phyloP scores from a whole-genome alignment of 2,113 vertebrate genomes.

The Scartelaos histophorus region DNA sequence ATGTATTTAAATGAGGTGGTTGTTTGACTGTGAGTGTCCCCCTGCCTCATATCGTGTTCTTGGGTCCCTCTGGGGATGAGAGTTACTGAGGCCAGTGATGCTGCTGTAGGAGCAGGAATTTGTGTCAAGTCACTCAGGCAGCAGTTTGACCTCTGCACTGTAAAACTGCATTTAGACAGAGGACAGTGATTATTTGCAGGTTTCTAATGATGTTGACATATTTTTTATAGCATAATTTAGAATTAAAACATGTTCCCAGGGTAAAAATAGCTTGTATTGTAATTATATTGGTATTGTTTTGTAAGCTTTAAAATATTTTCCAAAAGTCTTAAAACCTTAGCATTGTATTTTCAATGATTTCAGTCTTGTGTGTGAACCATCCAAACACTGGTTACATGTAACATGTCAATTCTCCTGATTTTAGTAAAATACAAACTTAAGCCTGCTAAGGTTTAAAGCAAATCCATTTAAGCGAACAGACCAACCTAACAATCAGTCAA shows the following conservation, averaged over 20 bases:
- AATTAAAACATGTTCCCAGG: background rate
- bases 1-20: background rate
- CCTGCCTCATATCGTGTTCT: background rate
- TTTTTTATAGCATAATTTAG: too few relatives aligned
- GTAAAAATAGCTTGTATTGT: too few relatives aligned
- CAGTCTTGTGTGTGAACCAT: too few relatives aligned
- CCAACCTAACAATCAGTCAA: background rate
- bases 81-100: slow-evolving; percentile 52
- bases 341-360: too few relatives aligned
- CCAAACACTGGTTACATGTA: too few relatives aligned
- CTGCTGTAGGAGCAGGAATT: slow-evolving; percentile 46
- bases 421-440: background rate
- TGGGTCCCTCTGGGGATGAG: slow-evolving; percentile 17
- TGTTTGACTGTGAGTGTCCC: background rate
- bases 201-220: background rate
- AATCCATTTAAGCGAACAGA: background rate
- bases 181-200: background rate
- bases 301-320: too few relatives aligned
- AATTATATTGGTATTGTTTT: too few relatives aligned
- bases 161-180: slow-evolving; percentile 23
- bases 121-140: slow-evolving; percentile 63
- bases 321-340: too few relatives aligned
- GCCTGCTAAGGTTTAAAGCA: background rate
- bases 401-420: too few relatives aligned
- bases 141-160: slow-evolving; percentile 40